Evolutionary conservation across 2,113 vertebrate genomes (phyloP), one percentile per base, ranked within the genome.

Genomic region (Entosphenus tridentatus): DNA sequence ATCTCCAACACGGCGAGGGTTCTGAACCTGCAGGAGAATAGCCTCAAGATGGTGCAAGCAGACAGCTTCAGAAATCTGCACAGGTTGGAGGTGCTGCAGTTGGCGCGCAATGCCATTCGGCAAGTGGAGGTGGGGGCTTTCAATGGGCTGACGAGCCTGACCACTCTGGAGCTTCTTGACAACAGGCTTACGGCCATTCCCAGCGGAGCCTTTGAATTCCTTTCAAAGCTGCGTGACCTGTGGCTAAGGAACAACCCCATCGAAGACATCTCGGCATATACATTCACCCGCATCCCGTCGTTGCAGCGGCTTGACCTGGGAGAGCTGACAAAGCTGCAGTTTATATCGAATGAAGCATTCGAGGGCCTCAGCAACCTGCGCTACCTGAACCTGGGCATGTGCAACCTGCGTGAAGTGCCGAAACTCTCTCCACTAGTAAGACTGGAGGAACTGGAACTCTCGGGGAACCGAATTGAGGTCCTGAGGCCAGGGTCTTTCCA

Each of bases 21-120:
- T 74, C 86, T 98, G 78, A 98, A 98, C 80, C 82, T 98, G 71
- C 96, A 96, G 91, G 93, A 96, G 80, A 98, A 98, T 82, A 89
- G 87, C 77, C 96, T 98, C 78, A 86, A 89, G 79, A 76, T 86
- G 77, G 89, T 98, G 77, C 87, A 95, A 78, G 93, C 92, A 0
- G 93, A 93, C 75, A 96, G 88, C 1, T 98, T 98, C 78, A 82
- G 90, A 12, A 84, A 92, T 79, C 82, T 98, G 62, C 90, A 86
- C 72, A 91, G 95, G 79, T 79, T 98, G 82, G 93, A 98, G 80
- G 88, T 96, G 57, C 80, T 98, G 73, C 93, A 98, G 80, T 57
- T 98, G 77, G 93, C 91, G 70, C 78, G 93, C 74, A 98, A 98
- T 78, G 78, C 86, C 75, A 96, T 98, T 78, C 83, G 93, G 70